These are phyloP conservation scores for Nannobrachium achirus DNA, from an alignment of 2,113 vertebrate species.

Conservation along the genomic window DNA sequence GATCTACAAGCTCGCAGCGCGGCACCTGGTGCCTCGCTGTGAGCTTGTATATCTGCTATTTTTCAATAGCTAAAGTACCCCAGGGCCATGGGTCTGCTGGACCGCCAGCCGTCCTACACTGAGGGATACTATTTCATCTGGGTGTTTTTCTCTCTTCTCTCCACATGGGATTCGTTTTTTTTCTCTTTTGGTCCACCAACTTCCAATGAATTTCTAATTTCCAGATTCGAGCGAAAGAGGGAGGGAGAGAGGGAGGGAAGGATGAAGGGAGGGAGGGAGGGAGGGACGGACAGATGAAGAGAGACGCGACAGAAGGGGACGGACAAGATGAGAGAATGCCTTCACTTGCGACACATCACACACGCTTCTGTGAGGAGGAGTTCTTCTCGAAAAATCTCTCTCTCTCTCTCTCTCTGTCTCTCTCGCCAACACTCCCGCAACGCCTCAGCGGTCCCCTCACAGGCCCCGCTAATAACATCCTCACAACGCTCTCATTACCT, in stretches of 20 bases:
- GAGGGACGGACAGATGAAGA: background rate
- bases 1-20: too few species aligned
- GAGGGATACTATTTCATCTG: too few species aligned
- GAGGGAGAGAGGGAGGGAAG: background rate
- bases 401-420: background rate
- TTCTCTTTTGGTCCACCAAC: too few species aligned
- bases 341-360: constrained; percentile 16
- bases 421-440: constrained; percentile 4
- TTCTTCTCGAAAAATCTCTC: constrained; percentile 25
- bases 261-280: background rate
- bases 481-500: constrained; percentile 45
- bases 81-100: too few species aligned
- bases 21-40: too few species aligned
- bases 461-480: constrained; percentile 40
- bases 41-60: too few species aligned
- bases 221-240: background rate
- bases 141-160: too few species aligned
- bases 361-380: constrained; percentile 23
- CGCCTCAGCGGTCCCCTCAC: constrained; percentile 30
- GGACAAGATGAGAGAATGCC: constrained; percentile 24
- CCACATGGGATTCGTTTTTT: too few species aligned
- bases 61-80: too few species aligned
- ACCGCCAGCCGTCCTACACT: too few species aligned
- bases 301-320: background rate
- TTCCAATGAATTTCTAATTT: too few species aligned